Evolutionary conservation across 2,113 vertebrate genomes (phyloP).

Genomic region (human (Homo sapiens)): DNA sequence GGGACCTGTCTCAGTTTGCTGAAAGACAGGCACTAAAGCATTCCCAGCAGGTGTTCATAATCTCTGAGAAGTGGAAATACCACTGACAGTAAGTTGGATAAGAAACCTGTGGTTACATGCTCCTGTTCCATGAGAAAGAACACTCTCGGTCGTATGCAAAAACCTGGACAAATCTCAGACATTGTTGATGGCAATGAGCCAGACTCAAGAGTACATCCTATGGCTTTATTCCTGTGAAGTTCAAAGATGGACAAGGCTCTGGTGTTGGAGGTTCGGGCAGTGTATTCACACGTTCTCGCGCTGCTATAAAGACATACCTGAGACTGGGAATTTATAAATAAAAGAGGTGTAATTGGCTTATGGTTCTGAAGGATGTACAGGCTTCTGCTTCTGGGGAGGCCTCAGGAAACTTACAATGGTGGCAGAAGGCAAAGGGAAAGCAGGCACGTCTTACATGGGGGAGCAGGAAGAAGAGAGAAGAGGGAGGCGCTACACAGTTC

Average conservation of each 20-base stretch:
- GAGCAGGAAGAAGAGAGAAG: too few relatives aligned
- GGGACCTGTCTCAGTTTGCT: neutral
- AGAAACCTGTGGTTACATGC: neutral
- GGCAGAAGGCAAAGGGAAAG: too few relatives aligned
- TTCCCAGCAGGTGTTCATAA: neutral
- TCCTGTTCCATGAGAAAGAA: neutral
- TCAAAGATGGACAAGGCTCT: neutral
- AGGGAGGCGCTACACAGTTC: rapidly evolving
- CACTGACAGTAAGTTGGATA: neutral
- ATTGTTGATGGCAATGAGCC: too few relatives aligned
- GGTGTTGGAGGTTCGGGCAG: neutral
- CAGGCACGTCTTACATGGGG: too few relatives aligned
- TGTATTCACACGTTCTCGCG: too few relatives aligned
- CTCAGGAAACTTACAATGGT: too few relatives aligned
- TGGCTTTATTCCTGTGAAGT: neutral
- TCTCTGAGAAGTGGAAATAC: neutral
- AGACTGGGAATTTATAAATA: too few relatives aligned
- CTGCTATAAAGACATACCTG: too few relatives aligned
- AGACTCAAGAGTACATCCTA: neutral
- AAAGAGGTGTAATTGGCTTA: too few relatives aligned
- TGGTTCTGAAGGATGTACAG: too few relatives aligned
- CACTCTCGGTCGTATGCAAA: neutral
- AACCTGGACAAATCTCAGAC: neutral
- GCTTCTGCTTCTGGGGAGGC: too few relatives aligned
- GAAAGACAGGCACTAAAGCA: neutral